These are phyloP conservation scores for Lutjanus campechanus DNA, from an alignment of 2,797 vertebrate genomes.

Conservation along the genomic window DNA sequence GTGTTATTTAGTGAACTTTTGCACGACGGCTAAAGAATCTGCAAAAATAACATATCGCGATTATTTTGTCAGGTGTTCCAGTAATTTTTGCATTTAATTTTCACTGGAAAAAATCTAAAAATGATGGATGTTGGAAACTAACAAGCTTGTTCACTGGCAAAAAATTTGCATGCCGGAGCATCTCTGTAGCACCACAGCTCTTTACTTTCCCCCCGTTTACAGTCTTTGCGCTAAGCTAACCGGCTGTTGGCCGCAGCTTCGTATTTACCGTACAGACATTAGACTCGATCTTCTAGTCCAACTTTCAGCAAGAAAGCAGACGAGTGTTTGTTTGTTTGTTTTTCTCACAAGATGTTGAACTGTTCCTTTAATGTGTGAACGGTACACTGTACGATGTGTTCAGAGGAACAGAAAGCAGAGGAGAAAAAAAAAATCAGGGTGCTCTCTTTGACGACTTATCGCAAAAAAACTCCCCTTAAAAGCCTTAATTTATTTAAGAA, in stretches of 20 bases:
- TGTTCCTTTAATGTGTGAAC: neutral
- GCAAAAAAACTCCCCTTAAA: conserved; percentile 39
- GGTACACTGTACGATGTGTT: conserved; percentile 44
- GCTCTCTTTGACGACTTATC: conserved; percentile 19
- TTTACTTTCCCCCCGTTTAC: neutral
- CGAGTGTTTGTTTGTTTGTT: neutral
- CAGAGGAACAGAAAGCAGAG: conserved; percentile 19
- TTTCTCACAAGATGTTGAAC: neutral
- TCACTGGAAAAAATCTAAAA: too few species aligned
- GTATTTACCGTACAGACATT: too few species aligned
- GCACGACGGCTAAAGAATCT: too few species aligned
- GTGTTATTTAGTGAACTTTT: too few species aligned
- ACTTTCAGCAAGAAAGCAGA: neutral
- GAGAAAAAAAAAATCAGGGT: conserved; percentile 26
- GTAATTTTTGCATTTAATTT: too few species aligned
- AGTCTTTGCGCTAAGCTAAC: conserved; percentile 1
- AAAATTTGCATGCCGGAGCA: too few species aligned
- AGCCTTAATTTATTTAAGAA: conserved; percentile 86
- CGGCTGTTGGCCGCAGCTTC: neutral
- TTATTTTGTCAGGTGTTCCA: too few species aligned
- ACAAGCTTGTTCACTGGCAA: too few species aligned
- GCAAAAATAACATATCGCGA: too few species aligned
- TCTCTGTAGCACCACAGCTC: too few species aligned
- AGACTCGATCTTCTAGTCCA: neutral
- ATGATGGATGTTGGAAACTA: too few species aligned